phyloP scores from a whole-genome alignment of 2,113 vertebrate species.

The Catharus fuscescens region DNA sequence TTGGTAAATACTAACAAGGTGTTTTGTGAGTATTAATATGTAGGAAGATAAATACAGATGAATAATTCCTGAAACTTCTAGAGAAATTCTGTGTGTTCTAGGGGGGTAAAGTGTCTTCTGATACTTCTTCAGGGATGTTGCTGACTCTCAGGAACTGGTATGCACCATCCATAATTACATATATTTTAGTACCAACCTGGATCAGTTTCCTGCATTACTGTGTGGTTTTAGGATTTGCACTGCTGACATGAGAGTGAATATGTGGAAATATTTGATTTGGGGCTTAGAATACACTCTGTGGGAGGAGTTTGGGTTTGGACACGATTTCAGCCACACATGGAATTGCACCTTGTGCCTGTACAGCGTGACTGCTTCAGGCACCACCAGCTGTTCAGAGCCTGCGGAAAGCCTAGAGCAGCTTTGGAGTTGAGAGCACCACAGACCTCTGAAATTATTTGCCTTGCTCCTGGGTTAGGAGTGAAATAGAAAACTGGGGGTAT shows the following conservation, averaged over 20 bases:
- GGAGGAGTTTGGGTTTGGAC: background rate
- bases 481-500: background rate
- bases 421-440: background rate
- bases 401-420: background rate
- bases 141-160: background rate
- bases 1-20: background rate
- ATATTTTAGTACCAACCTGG: background rate
- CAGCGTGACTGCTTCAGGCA: rapidly evolving
- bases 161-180: background rate
- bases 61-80: background rate
- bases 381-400: background rate
- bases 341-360: background rate
- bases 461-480: background rate
- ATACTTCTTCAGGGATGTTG: background rate
- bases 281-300: rapidly evolving
- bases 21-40: background rate
- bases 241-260: background rate
- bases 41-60: background rate
- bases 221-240: background rate
- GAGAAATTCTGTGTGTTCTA: background rate
- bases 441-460: background rate
- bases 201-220: background rate
- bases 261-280: background rate
- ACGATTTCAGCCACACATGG: rapidly evolving
- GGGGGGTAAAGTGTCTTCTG: background rate